Percentiles rank a stretch among this genome's conserved stretches.
Conservation (phyloP, 2,888 invertebrate species). For the Nasonovia ribisnigri region DNA sequence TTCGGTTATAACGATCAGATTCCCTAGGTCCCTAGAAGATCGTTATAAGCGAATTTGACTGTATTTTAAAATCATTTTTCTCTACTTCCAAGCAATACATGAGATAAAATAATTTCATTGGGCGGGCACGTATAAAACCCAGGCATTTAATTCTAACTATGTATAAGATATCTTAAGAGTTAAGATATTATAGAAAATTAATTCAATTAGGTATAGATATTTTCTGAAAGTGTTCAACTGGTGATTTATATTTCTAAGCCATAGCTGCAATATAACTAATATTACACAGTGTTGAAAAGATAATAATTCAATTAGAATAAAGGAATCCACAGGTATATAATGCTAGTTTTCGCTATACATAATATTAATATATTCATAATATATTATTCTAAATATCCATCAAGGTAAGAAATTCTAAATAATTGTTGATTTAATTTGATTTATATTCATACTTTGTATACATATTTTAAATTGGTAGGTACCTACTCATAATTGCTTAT, state of each 20-base stretch:
- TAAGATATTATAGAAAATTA: neutral
- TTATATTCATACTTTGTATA: neutral
- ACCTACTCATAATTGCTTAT: neutral
- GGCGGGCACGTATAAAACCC: neutral
- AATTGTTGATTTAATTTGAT: neutral
- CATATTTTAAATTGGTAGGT: neutral
- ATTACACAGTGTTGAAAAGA: neutral
- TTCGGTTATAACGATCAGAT: no score
- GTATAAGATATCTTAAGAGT: neutral
- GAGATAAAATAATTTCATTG: neutral
- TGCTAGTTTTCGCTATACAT: neutral
- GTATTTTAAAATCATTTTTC: neutral
- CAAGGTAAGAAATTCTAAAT: neutral
- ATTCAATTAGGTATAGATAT: neutral
- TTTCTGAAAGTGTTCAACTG: neutral
- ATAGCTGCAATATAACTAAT: neutral
- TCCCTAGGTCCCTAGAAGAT: no score
- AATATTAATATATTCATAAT: neutral
- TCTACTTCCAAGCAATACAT: neutral
- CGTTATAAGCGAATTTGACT: no score
- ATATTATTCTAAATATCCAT: neutral
- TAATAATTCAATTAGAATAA: neutral
- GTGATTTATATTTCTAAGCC: neutral
- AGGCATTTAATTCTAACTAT: neutral
- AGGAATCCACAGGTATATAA: neutral